These are phyloP conservation scores for Hyperoplus lanceolatus DNA, from an alignment of 2,797 vertebrate species.

Conservation along the genomic window DNA sequence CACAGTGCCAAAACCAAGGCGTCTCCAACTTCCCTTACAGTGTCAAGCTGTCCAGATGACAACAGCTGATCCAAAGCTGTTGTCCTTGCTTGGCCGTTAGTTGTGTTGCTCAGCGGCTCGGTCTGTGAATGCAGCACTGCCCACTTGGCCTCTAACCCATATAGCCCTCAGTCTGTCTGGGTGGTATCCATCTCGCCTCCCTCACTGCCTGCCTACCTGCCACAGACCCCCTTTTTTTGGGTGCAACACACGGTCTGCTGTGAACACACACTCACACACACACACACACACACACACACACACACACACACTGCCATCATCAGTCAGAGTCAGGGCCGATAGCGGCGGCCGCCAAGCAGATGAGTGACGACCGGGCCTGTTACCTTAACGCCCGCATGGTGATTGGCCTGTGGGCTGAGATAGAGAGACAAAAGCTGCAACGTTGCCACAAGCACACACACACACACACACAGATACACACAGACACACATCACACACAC, in stretches of 20 bases:
- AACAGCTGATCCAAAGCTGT: conserved; percentile 55
- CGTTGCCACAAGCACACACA: conserved; percentile 27
- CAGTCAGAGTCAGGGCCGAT: conserved; percentile 81
- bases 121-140: conserved; percentile 61
- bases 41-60: conserved; percentile 11
- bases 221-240: conserved; percentile 51
- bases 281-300: conserved; percentile 50
- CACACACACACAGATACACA: conserved; percentile 8
- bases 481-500: conserved; percentile 6
- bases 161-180: conserved; percentile 53
- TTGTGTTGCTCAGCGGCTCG: conserved; percentile 56
- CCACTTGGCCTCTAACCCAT: conserved; percentile 51
- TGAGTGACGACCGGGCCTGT: conserved; percentile 81
- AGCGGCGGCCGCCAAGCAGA: conserved; percentile 76
- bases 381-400: conserved; percentile 81
- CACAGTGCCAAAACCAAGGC: not conserved
- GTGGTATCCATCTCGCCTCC: conserved; percentile 76
- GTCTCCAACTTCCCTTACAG: conserved; percentile 32
- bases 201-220: conserved; percentile 51
- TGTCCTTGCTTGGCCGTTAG: conserved; percentile 47
- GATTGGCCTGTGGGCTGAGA: conserved; percentile 70
- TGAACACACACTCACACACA: conserved; percentile 62
- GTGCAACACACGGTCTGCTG: conserved; percentile 54
- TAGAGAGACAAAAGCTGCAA: conserved; percentile 69
- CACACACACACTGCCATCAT: conserved; percentile 71